phyloP scores from a whole-genome alignment of 2,888 invertebrate species.

The Ormyrus rosae region DNA sequence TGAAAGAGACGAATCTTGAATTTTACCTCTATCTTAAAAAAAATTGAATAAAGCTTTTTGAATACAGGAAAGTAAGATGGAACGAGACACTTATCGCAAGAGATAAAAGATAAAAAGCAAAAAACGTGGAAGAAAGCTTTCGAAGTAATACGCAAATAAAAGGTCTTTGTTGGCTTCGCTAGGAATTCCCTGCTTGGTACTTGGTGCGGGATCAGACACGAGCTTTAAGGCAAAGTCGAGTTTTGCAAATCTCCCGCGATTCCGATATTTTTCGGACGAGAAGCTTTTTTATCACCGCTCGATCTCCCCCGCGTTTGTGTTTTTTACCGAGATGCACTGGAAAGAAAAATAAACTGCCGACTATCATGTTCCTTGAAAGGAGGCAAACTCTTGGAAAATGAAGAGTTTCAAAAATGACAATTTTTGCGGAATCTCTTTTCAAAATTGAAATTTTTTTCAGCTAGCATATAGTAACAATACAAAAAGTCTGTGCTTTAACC shows the following conservation, averaged over 20 bases:
- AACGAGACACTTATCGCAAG: too few species aligned
- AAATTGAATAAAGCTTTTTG: too few species aligned
- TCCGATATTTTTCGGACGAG: not conserved
- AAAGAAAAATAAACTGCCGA: not conserved
- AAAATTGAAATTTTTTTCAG: slow-evolving; percentile 12
- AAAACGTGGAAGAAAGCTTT: not conserved
- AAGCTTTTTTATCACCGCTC: not conserved
- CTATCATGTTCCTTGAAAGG: not conserved
- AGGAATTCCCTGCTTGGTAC: not conserved
- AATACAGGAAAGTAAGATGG: too few species aligned
- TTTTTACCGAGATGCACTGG: not conserved
- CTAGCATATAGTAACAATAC: not conserved
- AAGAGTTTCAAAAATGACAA: not conserved
- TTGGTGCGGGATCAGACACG: not conserved
- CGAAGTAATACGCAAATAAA: slow-evolving; percentile 31
- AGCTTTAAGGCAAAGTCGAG: not conserved
- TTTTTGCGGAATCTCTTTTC: not conserved
- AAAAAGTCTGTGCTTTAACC: slow-evolving; percentile 17
- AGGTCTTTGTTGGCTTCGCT: slow-evolving; percentile 16
- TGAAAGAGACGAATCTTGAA: too few species aligned
- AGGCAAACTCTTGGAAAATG: not conserved
- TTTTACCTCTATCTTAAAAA: too few species aligned
- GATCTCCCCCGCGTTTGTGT: not conserved
- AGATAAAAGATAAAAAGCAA: too few species aligned
- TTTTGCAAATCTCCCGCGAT: slow-evolving; percentile 28